A percentile compares a stretch with the other conserved stretches of the same genome.
Conservation (phyloP, 2,113 vertebrate species). For the Urocitellus parryii region DNA sequence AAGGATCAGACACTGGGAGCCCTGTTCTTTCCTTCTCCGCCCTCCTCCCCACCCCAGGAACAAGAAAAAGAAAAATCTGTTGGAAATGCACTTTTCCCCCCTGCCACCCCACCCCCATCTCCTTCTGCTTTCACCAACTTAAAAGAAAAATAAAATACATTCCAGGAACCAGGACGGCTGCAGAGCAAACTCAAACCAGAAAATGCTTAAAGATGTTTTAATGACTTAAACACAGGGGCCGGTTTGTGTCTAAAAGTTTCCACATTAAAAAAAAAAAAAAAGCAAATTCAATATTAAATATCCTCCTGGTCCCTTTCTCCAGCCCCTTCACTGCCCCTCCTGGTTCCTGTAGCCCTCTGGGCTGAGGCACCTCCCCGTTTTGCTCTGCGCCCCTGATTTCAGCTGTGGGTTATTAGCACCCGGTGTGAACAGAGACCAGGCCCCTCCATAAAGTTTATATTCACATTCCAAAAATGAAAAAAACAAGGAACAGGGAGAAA, state of each 20-base stretch:
- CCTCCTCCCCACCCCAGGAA: constrained; percentile 74
- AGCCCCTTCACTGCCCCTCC: neutral
- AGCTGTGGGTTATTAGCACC: constrained; percentile 79
- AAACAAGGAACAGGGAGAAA: constrained; percentile 75
- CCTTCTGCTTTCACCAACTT: constrained; percentile 84
- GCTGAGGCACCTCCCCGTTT: constrained; percentile 22
- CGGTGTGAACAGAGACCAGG: constrained; percentile 79
- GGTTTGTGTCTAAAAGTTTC: constrained; percentile 92
- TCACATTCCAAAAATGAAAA: constrained; percentile 81
- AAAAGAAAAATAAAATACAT: constrained; percentile 92
- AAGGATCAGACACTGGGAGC: constrained; percentile 88
- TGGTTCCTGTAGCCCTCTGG: neutral
- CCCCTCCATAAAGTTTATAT: constrained; percentile 80
- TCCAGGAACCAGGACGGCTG: constrained; percentile 90
- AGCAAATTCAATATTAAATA: constrained; percentile 86
- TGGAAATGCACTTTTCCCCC: constrained; percentile 83
- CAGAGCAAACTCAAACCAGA: constrained; percentile 91
- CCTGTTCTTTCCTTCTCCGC: constrained; percentile 86
- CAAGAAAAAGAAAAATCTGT: constrained; percentile 81
- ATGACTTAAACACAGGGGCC: constrained; percentile 92
- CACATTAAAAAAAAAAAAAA: constrained; percentile 84
- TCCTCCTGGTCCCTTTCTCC: constrained; percentile 73
- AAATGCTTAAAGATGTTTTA: constrained; percentile 93
- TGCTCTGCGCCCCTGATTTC: constrained; percentile 76
- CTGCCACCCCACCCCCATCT: neutral